These are phyloP conservation scores for Callipepla squamata DNA, from an alignment of 2,113 vertebrate species.

Conservation along the genomic window DNA sequence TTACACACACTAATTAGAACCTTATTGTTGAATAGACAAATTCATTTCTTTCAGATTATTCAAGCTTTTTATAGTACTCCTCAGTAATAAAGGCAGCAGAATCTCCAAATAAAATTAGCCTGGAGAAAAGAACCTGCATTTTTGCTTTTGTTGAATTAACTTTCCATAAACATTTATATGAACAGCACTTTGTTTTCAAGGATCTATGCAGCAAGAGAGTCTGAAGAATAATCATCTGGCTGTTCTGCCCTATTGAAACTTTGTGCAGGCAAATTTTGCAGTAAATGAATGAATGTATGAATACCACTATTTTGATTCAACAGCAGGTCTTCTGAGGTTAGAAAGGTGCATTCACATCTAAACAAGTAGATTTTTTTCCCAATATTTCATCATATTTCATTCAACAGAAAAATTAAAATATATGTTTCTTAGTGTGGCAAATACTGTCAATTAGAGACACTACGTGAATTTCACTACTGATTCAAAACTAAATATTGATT, in stretches of 20 bases:
- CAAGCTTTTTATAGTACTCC: background rate
- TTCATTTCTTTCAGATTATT: background rate
- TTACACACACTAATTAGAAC: background rate
- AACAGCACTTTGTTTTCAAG: background rate
- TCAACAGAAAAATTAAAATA: background rate
- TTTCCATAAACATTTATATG: background rate
- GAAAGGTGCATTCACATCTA: background rate
- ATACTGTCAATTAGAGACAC: background rate
- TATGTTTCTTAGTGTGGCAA: background rate
- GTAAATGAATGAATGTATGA: background rate
- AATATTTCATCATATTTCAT: background rate
- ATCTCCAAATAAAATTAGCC: constrained; percentile 27
- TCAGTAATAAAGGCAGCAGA: background rate
- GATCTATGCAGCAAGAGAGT: background rate
- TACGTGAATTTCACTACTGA: background rate
- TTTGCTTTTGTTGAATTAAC: background rate
- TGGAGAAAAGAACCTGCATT: background rate
- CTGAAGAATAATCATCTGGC: background rate
- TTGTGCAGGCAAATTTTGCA: background rate
- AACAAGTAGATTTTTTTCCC: background rate
- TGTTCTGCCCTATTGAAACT: background rate
- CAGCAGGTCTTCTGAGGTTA: background rate
- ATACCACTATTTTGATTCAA: background rate
- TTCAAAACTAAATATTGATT: background rate
- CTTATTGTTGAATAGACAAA: background rate